These are phyloP conservation scores for Muscina levida DNA, from an alignment of 2,888 invertebrate species.

Conservation along the genomic window DNA sequence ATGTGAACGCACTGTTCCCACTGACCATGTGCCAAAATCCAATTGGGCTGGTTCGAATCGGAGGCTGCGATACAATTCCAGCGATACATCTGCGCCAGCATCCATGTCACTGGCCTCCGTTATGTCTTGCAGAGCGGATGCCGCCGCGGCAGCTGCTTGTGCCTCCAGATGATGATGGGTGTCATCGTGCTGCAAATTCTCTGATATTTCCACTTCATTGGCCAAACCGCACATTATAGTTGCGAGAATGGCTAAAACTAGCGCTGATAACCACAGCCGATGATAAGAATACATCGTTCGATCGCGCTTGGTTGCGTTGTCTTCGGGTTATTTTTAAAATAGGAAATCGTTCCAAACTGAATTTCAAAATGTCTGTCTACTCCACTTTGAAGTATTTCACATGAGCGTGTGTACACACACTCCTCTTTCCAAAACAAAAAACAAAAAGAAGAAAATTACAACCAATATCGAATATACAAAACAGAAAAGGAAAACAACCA, in stretches of 20 bases:
- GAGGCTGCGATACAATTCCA: constrained; percentile 75
- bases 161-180: constrained; percentile 46
- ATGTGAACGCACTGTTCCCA: constrained; percentile 93
- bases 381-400: constrained; percentile 35
- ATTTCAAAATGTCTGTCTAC: constrained; percentile 35
- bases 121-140: constrained; percentile 48
- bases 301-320: constrained; percentile 35
- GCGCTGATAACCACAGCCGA: constrained; percentile 57
- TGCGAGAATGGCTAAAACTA: constrained; percentile 54
- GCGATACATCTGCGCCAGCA: constrained; percentile 40
- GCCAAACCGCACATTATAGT: constrained; percentile 55
- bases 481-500: constrained; percentile 6
- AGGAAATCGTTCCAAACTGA: constrained; percentile 27
- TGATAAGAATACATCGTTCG: constrained; percentile 53
- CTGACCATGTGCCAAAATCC: constrained; percentile 84
- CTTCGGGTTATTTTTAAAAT: constrained; percentile 21
- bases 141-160: constrained; percentile 39
- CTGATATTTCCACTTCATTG: constrained; percentile 55
- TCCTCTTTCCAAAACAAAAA: constrained; percentile 40
- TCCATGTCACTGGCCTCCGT: constrained; percentile 20
- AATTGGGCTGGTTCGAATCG: constrained; percentile 81
- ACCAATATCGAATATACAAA: background rate
- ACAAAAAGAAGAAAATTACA: too few species aligned
- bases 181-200: constrained; percentile 22
- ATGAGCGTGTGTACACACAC: constrained; percentile 4